A percentile compares a stretch with the other conserved stretches of the same genome.
phyloP scores from a whole-genome alignment of 2,888 invertebrate genomes.

The Augochlorella aurata region DNA sequence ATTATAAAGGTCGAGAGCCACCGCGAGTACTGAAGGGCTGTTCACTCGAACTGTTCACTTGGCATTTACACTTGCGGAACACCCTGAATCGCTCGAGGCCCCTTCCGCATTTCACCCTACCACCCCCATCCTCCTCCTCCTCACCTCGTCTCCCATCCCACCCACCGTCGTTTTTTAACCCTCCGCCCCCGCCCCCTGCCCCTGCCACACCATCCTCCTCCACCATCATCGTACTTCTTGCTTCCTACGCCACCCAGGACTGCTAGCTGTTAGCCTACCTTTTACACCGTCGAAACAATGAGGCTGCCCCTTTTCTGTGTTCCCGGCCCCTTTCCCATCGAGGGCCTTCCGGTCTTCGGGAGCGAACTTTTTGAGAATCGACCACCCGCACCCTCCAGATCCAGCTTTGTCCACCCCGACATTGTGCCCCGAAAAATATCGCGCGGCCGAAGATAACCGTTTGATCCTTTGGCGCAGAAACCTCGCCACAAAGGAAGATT shows the following conservation, averaged over 20 bases:
- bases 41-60: slow-evolving; percentile 81
- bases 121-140: slow-evolving; percentile 19
- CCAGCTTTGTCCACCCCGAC: background rate
- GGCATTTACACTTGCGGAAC: slow-evolving; percentile 79
- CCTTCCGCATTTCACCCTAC: slow-evolving; percentile 61
- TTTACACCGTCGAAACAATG: slow-evolving; percentile 75
- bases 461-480: slow-evolving; percentile 12
- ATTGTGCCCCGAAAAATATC: slow-evolving; percentile 24
- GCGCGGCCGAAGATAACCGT: slow-evolving; percentile 11
- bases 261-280: slow-evolving; percentile 68
- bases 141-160: background rate
- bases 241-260: slow-evolving; percentile 51
- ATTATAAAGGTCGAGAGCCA: slow-evolving; percentile 81
- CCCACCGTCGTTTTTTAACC: slow-evolving; percentile 35
- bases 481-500: slow-evolving; percentile 17
- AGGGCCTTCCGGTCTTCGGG: slow-evolving; percentile 70
- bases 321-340: slow-evolving; percentile 63
- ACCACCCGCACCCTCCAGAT: slow-evolving; percentile 12
- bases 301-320: slow-evolving; percentile 65
- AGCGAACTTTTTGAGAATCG: slow-evolving; percentile 68
- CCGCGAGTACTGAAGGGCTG: slow-evolving; percentile 77
- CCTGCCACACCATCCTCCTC: slow-evolving; percentile 18
- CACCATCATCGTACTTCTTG: slow-evolving; percentile 35
- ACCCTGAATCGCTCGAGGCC: slow-evolving; percentile 74
- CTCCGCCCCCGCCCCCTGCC: slow-evolving; percentile 9